phyloP scores from a whole-genome alignment of 1,140 invertebrate genomes.

The Hyposmocoma kahamanoa region DNA sequence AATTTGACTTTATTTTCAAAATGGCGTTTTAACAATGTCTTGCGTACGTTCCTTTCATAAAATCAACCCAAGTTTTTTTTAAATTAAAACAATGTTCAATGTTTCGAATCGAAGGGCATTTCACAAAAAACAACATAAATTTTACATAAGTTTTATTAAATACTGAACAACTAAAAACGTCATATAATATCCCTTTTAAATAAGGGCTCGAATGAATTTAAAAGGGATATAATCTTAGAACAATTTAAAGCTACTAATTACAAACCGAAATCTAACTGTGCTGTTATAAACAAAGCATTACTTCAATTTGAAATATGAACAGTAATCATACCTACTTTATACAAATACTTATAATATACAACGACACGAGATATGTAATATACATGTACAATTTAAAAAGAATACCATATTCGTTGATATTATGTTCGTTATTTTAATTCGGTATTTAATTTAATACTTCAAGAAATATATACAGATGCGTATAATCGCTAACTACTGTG shows the following conservation, averaged over 20 bases:
- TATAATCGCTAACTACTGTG: conserved; percentile 31
- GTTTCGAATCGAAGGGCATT: too few relatives aligned
- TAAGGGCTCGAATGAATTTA: conserved; percentile 70
- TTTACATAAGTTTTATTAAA: too few relatives aligned
- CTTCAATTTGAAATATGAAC: background rate
- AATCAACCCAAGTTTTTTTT: too few relatives aligned
- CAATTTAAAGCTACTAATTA: conserved; percentile 12
- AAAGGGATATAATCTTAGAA: conserved; percentile 51
- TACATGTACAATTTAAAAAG: conserved; percentile 28
- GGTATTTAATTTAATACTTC: conserved; percentile 20
- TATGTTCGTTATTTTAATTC: conserved; percentile 37
- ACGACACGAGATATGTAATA: conserved; percentile 39
- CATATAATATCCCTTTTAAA: conserved; percentile 71
- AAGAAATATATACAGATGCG: conserved; percentile 25
- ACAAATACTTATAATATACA: conserved; percentile 30
- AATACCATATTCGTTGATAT: conserved; percentile 23
- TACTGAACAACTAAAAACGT: too few relatives aligned
- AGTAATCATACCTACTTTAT: conserved; percentile 11
- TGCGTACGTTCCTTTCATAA: too few relatives aligned
- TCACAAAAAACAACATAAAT: too few relatives aligned
- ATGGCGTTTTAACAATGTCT: too few relatives aligned
- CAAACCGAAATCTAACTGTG: conserved; percentile 1
- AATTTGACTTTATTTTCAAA: too few relatives aligned
- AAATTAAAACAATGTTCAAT: too few relatives aligned
- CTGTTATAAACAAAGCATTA: conserved; percentile 5